Percentiles rank a stretch among this genome's conserved stretches.
phyloP scores from a whole-genome alignment of 2,797 vertebrate species.

The Mionectes olivaceus region DNA sequence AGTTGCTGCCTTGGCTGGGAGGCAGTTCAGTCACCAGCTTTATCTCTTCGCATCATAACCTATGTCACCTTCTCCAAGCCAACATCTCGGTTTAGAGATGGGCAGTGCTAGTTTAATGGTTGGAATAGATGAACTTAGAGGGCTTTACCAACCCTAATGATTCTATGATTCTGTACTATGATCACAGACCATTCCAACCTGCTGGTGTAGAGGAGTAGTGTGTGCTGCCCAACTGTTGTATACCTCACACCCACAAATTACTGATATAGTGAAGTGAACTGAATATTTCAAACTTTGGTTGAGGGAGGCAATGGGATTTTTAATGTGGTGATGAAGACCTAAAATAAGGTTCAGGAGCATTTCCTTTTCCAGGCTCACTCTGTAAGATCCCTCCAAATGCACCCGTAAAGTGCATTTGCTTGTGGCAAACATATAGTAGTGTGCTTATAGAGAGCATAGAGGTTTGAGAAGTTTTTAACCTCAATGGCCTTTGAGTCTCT shows the following conservation, averaged over 20 bases:
- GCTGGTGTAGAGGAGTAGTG: fast-evolving
- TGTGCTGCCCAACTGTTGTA: fast-evolving
- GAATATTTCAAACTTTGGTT: neutral
- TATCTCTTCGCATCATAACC: neutral
- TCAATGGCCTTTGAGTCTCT: neutral
- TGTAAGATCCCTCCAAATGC: neutral
- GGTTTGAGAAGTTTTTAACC: neutral
- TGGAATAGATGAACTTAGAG: neutral
- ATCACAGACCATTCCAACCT: fast-evolving
- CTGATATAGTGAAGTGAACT: neutral
- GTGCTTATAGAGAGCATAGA: neutral
- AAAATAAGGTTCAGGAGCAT: fast-evolving
- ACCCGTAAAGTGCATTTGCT: neutral
- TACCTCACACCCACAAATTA: no score
- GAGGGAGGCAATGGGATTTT: neutral
- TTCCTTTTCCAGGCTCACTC: neutral
- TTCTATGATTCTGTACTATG: neutral
- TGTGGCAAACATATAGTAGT: neutral
- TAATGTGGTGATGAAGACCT: neutral
- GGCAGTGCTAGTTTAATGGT: neutral
- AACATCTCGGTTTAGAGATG: neutral
- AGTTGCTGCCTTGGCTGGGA: neutral
- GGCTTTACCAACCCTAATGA: neutral
- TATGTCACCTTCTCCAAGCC: neutral
- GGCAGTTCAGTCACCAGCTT: neutral